Percentiles rank a stretch among this genome's conserved stretches.
These are phyloP conservation scores for Aleadryas rufinucha DNA, from an alignment of 2,113 vertebrate genomes.

Conservation along the genomic window DNA sequence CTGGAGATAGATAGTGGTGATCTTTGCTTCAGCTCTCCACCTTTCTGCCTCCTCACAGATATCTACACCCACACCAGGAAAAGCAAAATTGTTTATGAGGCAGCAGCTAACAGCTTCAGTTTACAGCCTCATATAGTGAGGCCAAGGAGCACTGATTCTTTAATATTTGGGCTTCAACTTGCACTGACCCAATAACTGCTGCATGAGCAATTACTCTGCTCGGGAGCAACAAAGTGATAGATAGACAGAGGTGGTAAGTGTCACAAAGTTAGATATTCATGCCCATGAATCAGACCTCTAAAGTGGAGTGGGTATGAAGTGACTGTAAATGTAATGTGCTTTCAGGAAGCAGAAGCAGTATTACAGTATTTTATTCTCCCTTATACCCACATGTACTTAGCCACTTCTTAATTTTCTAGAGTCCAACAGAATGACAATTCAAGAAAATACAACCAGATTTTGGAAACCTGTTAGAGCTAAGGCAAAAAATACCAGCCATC, in stretches of 20 bases:
- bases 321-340: not conserved
- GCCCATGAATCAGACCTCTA: not conserved
- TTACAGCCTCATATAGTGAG: not conserved
- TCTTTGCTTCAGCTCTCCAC: not conserved
- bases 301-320: not conserved
- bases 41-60: not conserved
- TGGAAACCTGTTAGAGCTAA: not conserved
- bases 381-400: not conserved
- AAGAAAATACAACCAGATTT: not conserved
- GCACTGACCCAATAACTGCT: not conserved
- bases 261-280: not conserved
- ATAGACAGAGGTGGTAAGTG: not conserved
- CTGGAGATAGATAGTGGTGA: not conserved
- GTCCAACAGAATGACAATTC: not conserved
- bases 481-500: not conserved
- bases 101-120: not conserved
- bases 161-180: not conserved
- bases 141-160: not conserved
- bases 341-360: not conserved
- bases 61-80: not conserved
- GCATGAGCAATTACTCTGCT: not conserved
- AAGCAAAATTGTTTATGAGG: not conserved
- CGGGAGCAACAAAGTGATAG: not conserved
- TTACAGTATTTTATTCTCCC: not conserved
- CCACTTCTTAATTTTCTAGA: not conserved